Evolutionary conservation across 2,113 vertebrate genomes (phyloP), one percentile per base, ranked within the genome.

Genomic region (Guaruba guarouba): DNA sequence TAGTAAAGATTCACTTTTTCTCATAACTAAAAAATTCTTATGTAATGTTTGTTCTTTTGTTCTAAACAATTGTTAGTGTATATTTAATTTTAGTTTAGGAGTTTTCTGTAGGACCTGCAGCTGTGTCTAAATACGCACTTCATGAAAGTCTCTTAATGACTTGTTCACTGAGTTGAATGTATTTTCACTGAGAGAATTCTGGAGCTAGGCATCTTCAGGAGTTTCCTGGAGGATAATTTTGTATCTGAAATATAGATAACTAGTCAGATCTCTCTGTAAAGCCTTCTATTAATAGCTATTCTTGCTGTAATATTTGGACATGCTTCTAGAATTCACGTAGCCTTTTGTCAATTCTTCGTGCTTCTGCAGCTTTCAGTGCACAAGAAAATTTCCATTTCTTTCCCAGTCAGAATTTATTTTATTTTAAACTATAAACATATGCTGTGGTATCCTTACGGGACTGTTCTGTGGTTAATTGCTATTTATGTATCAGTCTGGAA

Each of bases 221-320:
- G 59, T 76, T 94, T 94, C 48, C 80, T 78, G 71, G 27, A 86
- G 24, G 46, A 88, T 92, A 73, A 91, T 90, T 85, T 70, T 93
- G 31, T 88, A 54, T 80, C 75, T 90, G 70, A 90, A 92, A 81
- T 66, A 48, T 2, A 71, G 73, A 70, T 74, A 92, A 66, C 41
- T 70, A 52, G 59, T 90, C 37, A 52, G 49, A 67, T 83, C 80
- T 79, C 46, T 70, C 82, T 61, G 24, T 81, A 70, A 88, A 83
- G 18, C 61, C 27, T 83, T 86, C 64, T 88, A 12, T 91, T 82
- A 86, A 86, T 90, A 94, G 61, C 33, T 78, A 23, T 92, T 86
- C n/a, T 80, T 92, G 48, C 61, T 90, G 43, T 88, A 71, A 55
- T 86, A 63, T 91, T 93, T 78, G 70, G 51, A 52, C 2, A 2